Evolutionary conservation across 1,140 invertebrate species (phyloP).

Genomic region (Alviniconcha marisindica): DNA sequence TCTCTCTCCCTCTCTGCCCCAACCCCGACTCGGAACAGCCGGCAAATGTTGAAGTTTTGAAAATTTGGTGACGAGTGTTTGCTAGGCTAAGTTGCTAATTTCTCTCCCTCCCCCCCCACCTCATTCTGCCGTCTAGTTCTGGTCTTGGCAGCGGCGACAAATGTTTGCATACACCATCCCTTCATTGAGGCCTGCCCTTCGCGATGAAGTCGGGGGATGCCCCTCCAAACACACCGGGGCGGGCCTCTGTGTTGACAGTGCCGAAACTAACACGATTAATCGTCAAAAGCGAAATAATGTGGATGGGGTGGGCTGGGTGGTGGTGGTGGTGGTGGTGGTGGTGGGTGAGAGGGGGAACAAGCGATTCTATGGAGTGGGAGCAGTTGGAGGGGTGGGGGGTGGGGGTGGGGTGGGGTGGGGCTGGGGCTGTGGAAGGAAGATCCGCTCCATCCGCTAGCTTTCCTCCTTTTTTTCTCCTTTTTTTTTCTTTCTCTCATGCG

Average conservation of each 20-base stretch:
- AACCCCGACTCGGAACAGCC: conserved; percentile 22
- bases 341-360: too few relatives aligned
- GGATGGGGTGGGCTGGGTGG: too few relatives aligned
- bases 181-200: neutral
- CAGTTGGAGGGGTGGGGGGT: too few relatives aligned
- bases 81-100: conserved; percentile 41
- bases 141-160: conserved; percentile 9
- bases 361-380: neutral
- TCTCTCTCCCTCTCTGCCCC: neutral
- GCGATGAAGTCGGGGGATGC: neutral
- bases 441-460: too few relatives aligned
- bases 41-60: conserved; percentile 21
- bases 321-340: too few relatives aligned
- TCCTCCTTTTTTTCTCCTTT: too few relatives aligned
- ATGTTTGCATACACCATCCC: conserved; percentile 32
- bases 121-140: too few relatives aligned
- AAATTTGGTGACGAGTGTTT: conserved; percentile 40
- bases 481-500: too few relatives aligned
- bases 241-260: conserved; percentile 3
- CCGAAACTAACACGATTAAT: conserved; percentile 36
- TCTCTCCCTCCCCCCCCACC: conserved; percentile 12
- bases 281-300: neutral
- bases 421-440: too few relatives aligned
- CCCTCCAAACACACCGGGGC: conserved; percentile 27
- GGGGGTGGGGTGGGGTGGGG: neutral